phyloP scores from a whole-genome alignment of 2,888 invertebrate genomes.

The Tetrapedia diversipes region DNA sequence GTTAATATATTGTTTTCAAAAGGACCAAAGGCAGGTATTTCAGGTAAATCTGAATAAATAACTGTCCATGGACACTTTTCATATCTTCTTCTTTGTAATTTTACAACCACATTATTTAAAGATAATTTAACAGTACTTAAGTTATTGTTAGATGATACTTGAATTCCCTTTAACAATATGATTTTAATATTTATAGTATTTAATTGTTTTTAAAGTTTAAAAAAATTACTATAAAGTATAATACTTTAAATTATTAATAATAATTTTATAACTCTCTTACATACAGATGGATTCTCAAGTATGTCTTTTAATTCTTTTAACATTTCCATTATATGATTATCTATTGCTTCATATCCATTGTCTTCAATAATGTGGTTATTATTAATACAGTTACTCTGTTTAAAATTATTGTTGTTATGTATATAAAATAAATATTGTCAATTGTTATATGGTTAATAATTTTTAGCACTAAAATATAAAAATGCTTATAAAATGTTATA shows the following conservation, averaged over 20 bases:
- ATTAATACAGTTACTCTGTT: slow-evolving; percentile 46
- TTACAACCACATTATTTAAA: slow-evolving; percentile 69
- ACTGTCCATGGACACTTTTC: slow-evolving; percentile 58
- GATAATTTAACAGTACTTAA: slow-evolving; percentile 72
- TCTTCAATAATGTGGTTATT: slow-evolving; percentile 11
- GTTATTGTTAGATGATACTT: slow-evolving; percentile 66
- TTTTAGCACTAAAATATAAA: not conserved
- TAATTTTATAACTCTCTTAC: slow-evolving; percentile 39
- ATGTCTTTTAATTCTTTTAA: slow-evolving; percentile 71
- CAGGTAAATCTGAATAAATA: slow-evolving; percentile 74
- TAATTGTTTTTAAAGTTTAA: not conserved
- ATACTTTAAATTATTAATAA: not conserved
- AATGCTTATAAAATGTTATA: slow-evolving; percentile 6
- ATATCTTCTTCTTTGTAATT: slow-evolving; percentile 61
- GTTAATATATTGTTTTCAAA: slow-evolving; percentile 67
- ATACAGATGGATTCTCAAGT: slow-evolving; percentile 70
- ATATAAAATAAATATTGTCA: not conserved
- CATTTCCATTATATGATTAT: slow-evolving; percentile 40
- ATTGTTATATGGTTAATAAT: not conserved
- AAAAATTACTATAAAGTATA: not conserved
- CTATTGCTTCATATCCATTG: slow-evolving; percentile 1
- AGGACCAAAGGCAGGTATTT: slow-evolving; percentile 62
- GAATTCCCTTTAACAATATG: slow-evolving; percentile 52
- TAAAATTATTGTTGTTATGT: slow-evolving; percentile 15
- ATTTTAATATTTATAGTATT: not conserved